A percentile compares a stretch with the other conserved stretches of the same genome.
Conservation (phyloP, 1,140 invertebrate genomes). For the Yoshiicerus persimilis region DNA sequence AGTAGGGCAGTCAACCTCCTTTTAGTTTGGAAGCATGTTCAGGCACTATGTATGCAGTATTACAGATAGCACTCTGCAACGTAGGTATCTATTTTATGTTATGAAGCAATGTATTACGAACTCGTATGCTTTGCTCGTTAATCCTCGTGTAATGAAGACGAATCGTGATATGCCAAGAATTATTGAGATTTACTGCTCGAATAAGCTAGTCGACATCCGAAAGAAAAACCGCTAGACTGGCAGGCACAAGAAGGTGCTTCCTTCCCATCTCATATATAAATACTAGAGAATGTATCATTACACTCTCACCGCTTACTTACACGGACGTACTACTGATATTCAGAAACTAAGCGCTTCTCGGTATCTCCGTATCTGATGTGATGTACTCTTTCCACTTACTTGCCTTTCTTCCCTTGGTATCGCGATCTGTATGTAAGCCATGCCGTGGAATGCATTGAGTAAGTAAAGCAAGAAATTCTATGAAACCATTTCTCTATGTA, state of each 20-base stretch:
- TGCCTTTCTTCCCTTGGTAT: neutral
- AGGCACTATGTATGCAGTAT: neutral
- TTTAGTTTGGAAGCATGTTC: neutral
- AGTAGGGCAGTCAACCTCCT: neutral
- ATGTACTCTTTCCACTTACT: neutral
- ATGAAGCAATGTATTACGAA: neutral
- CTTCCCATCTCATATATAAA: neutral
- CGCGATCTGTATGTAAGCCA: neutral
- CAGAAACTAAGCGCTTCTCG: too few relatives aligned
- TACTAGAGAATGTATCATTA: neutral
- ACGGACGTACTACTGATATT: too few relatives aligned
- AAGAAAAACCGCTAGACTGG: constrained; percentile 5
- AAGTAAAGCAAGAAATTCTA: neutral
- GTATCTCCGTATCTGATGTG: too few relatives aligned
- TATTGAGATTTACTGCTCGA: constrained; percentile 40
- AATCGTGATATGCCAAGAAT: constrained; percentile 32
- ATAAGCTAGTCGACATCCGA: constrained; percentile 7
- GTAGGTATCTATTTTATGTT: neutral
- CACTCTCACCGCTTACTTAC: neutral
- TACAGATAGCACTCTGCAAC: neutral
- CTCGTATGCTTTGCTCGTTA: constrained; percentile 24
- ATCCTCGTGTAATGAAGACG: constrained; percentile 39
- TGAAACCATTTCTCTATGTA: neutral
- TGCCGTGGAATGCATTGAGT: neutral
- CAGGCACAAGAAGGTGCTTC: constrained; percentile 10